These are phyloP conservation scores for Aptenodytes forsteri DNA, from an alignment of 2,113 vertebrate genomes.

Conservation along the genomic window DNA sequence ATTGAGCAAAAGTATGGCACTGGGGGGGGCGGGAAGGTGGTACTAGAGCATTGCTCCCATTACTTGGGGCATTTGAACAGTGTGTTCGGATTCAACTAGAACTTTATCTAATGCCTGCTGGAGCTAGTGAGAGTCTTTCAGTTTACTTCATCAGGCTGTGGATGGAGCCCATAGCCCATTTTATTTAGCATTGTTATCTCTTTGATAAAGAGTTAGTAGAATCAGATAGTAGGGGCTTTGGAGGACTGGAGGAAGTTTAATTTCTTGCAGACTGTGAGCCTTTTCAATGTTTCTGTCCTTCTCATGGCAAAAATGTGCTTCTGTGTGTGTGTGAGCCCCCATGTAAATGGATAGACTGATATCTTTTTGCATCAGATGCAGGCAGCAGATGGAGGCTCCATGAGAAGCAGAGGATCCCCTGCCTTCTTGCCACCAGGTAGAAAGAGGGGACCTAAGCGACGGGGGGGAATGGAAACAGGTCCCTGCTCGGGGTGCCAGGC, in stretches of 20 bases:
- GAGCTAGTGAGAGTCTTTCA: neutral
- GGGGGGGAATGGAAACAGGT: too few species aligned
- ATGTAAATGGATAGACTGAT: neutral
- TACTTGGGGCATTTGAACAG: neutral
- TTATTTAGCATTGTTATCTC: neutral
- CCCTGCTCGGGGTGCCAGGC: too few species aligned
- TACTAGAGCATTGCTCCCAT: neutral
- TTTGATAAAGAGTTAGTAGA: neutral
- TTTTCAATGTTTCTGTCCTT: neutral
- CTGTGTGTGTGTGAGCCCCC: accelerated
- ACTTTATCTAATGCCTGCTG: neutral
- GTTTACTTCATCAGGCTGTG: neutral
- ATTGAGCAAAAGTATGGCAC: neutral
- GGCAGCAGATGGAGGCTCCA: too few species aligned
- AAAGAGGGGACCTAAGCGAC: too few species aligned
- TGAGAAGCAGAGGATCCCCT: too few species aligned
- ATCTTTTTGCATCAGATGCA: neutral
- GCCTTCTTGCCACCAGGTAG: too few species aligned
- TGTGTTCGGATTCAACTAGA: neutral
- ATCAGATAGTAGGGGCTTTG: neutral
- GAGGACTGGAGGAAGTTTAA: neutral
- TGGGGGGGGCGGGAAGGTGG: neutral
- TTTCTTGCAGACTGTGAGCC: neutral
- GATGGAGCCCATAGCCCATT: neutral
- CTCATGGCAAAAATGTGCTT: neutral